Percentiles rank a stretch among this genome's conserved stretches.
phyloP scores from a whole-genome alignment of 2,888 invertebrate genomes.

The Callyntrura guangdongensis region DNA sequence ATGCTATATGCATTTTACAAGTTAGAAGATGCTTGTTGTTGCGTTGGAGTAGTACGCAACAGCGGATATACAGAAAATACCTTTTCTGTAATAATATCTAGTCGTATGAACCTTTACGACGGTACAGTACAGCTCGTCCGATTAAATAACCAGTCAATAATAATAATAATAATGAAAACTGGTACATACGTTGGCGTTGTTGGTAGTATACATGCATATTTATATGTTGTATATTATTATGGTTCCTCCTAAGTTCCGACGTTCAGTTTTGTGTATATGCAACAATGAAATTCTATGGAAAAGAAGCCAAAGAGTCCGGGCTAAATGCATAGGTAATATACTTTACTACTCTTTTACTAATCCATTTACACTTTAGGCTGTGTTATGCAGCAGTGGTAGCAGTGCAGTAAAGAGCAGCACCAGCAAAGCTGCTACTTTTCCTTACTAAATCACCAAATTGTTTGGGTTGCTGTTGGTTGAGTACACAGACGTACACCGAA shows the following conservation, averaged over 20 bases:
- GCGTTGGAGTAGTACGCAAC: background rate
- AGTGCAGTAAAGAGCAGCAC: background rate
- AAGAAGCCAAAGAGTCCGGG: background rate
- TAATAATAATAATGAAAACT: slow-evolving; percentile 29
- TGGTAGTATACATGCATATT: background rate
- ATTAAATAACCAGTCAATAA: slow-evolving; percentile 42
- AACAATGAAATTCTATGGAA: no score
- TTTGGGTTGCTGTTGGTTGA: slow-evolving; percentile 18
- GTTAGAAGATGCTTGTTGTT: background rate
- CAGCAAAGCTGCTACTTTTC: background rate
- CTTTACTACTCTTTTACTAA: no score
- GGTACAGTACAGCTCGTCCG: slow-evolving; percentile 11
- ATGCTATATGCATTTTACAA: background rate
- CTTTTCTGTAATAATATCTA: no score
- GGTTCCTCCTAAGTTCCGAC: background rate
- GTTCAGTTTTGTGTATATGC: background rate
- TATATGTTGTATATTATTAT: background rate
- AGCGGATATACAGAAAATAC: no score
- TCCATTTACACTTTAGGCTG: no score
- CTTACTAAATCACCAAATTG: slow-evolving; percentile 23
- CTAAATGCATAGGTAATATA: background rate
- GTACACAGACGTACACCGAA: background rate
- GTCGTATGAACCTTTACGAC: background rate
- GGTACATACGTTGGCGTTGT: background rate
- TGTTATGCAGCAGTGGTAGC: no score